phyloP scores from a whole-genome alignment of 2,113 vertebrate genomes.

The Carassius carassius region DNA sequence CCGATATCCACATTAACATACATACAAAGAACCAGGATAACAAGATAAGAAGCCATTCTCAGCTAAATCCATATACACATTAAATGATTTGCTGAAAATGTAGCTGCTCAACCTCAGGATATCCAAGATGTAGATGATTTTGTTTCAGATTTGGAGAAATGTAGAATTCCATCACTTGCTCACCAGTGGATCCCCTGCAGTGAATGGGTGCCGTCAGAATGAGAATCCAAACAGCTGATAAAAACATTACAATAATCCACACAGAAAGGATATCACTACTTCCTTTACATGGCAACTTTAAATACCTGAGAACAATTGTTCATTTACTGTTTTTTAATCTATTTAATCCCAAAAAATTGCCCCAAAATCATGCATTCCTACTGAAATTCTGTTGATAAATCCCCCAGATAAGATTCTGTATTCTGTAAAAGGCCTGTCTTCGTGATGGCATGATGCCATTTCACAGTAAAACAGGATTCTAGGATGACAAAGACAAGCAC shows the following conservation, averaged over 20 bases:
- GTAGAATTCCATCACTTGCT: no score
- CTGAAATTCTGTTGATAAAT: not conserved
- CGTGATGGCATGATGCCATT: not conserved
- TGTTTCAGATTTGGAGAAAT: no score
- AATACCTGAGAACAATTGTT: not conserved
- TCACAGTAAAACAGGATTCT: not conserved
- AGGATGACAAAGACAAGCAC: not conserved
- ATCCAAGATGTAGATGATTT: no score
- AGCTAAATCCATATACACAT: not conserved
- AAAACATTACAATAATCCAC: no score
- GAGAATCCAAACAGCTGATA: no score
- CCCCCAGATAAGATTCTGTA: not conserved
- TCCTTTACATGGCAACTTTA: not conserved
- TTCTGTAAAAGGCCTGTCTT: not conserved
- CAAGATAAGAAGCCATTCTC: not conserved
- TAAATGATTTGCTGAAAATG: no score
- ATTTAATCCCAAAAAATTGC: no score
- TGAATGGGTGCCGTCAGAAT: no score
- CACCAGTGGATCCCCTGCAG: no score
- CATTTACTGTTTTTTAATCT: no score
- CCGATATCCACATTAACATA: not conserved
- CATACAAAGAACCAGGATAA: not conserved
- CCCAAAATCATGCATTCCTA: not conserved
- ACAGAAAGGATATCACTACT: no score
- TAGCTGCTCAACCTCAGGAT: no score